Evolutionary conservation across 2,113 vertebrate species (phyloP), one percentile per base, ranked within the genome.

Genomic region (Rhombomys opimus): DNA sequence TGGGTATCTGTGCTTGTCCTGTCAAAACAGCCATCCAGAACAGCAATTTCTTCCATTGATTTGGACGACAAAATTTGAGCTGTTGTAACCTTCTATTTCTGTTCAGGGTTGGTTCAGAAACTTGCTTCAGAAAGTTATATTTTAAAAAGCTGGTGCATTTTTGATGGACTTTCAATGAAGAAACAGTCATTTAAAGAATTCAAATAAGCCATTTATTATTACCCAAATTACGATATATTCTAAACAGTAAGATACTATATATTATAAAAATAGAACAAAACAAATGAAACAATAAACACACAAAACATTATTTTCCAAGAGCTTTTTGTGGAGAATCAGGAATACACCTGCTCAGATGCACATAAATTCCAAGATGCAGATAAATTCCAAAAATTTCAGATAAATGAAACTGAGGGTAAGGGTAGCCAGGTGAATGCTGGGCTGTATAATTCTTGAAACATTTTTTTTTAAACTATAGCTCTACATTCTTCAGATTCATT

Each of bases 111-210:
- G 11, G n/a, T 52, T 92, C 87, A 68, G 67, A 9, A 57, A 25
- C 93, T 93, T 87, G 78, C 22, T 92, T 10, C 13, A 90, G 61
- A 95, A 67, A 90, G 72, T 84, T 78, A 67, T 87, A 95, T 94
- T 87, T 95, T 59, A 90, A 78, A 94, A 86, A 91, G 38, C 41
- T 57, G 25, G 65, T 9, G 4, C 80, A 5, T 46, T 46, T 46
- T 46, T 46, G 75, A 41, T 52, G 76, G 20, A 11, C 46, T 89
- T 88, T 80, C 6, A 41, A 84, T 70, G 20, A 96, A 85, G 87
- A 90, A 80, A 75, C 35, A n/a, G 59, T 41, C 54, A 72, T 50
- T 76, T 92, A 86, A 73, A 9, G 22, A 87, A 57, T 92, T 93
- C 52, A 61, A 30, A 41, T 50, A 92, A 38, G 87, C 70, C 32